Evolutionary conservation across 1,140 invertebrate species (phyloP).

Genomic region (Helicoverpa armigera): DNA sequence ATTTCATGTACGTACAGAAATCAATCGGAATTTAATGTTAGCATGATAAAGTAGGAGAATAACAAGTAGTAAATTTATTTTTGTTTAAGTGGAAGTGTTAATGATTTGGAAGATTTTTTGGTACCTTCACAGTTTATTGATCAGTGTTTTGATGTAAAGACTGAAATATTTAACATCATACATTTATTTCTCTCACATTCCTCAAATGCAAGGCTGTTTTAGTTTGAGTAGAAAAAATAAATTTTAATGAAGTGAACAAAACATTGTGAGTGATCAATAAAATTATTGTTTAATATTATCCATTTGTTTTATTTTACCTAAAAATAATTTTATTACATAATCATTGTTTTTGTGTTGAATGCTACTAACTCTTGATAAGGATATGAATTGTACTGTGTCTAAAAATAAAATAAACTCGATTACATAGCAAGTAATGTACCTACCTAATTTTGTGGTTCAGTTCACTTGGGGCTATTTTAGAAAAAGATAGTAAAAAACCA

Average conservation of each 20-base stretch:
- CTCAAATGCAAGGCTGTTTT: conserved; percentile 78
- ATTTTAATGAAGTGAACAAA: conserved; percentile 73
- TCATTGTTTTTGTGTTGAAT: background rate
- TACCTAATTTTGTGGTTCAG: no score
- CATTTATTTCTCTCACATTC: conserved; percentile 75
- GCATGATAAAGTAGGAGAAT: conserved; percentile 26
- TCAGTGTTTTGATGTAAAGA: conserved; percentile 56
- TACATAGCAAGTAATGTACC: no score
- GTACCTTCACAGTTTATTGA: conserved; percentile 37
- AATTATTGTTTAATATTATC: conserved; percentile 70
- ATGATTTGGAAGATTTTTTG: conserved; percentile 29
- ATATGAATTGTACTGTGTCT: no score
- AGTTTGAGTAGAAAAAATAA: conserved; percentile 67
- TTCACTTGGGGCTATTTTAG: no score
- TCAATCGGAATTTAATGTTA: conserved; percentile 40
- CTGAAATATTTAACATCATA: conserved; percentile 57
- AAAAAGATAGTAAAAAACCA: no score
- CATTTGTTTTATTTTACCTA: conserved; percentile 29
- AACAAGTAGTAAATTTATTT: conserved; percentile 47
- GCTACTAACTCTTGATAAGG: background rate
- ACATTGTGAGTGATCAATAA: conserved; percentile 79
- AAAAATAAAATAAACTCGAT: no score
- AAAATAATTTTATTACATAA: conserved; percentile 51
- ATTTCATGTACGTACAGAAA: conserved; percentile 14
- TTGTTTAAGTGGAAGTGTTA: conserved; percentile 51